phyloP scores from a whole-genome alignment of 1,140 invertebrate species.

The Zophobas atratus region DNA sequence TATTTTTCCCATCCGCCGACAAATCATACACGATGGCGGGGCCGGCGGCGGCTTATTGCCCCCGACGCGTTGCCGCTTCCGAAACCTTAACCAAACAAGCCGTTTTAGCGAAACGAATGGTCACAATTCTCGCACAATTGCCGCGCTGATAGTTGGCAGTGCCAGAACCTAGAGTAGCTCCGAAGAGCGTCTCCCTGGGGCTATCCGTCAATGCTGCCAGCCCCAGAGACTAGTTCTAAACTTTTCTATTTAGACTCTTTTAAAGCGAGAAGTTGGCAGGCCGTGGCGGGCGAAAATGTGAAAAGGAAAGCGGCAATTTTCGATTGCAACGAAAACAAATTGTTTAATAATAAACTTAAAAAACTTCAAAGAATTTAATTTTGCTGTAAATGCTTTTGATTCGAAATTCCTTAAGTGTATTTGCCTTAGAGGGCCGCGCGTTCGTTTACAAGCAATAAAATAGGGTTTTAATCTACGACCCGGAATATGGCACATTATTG shows the following conservation, averaged over 20 bases:
- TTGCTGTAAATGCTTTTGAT: conserved; percentile 32
- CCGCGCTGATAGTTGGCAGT: conserved; percentile 33
- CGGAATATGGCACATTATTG: conserved; percentile 18
- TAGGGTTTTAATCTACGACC: conserved; percentile 34
- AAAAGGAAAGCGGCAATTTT: background rate
- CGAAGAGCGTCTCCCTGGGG: conserved; percentile 44
- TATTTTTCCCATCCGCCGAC: too few relatives aligned
- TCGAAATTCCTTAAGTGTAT: conserved; percentile 38
- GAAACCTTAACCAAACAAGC: background rate
- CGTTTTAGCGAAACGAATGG: conserved; percentile 16
- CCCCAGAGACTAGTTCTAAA: conserved; percentile 47
- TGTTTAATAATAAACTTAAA: conserved; percentile 36
- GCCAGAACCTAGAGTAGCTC: conserved; percentile 25
- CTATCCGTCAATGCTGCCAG: conserved; percentile 50
- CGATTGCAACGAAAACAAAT: conserved; percentile 23
- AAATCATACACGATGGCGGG: too few relatives aligned
- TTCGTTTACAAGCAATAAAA: conserved; percentile 9
- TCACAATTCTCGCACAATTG: conserved; percentile 7
- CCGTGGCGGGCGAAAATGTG: background rate
- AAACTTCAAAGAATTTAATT: conserved; percentile 41
- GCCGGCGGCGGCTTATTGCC: too few relatives aligned
- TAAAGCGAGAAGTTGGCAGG: conserved; percentile 2
- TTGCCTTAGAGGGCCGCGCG: conserved; percentile 16
- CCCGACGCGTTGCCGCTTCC: background rate
- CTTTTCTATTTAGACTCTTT: conserved; percentile 49